Evolutionary conservation across 2,888 invertebrate genomes (phyloP), one percentile per base, ranked within the genome.

Genomic region (Liposcelis brunnea): DNA sequence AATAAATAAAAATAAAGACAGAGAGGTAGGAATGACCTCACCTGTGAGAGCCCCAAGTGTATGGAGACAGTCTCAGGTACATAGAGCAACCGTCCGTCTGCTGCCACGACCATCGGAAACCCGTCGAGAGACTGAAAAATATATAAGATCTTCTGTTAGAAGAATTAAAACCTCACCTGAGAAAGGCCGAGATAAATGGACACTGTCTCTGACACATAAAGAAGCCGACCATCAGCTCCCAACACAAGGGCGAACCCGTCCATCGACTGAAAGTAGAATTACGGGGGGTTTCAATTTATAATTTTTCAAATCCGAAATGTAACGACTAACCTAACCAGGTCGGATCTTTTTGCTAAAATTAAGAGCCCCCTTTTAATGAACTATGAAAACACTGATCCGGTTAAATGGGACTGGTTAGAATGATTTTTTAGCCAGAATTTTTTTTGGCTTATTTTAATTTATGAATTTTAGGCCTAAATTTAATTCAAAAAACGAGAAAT

Each of bases 41-140:
- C 93, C 82, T 97, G 97, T 67, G 95, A 97, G 66, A 98, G 80
- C 59, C 98, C 98, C 67, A 98, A 78, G 74, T 97, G 97, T 67
- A 97, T 94, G 63, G 97, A 98, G 59, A 98, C 97, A 58, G 97
- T 97, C 75, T 98, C 98, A 56, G 95, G 97, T 72, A 98, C 94
- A 75, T 98, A 98, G 64, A 98, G 77, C 71, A 98, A 94, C 64
- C 94, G 77, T 52, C 94, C 95, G 67, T 94, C 94, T 53, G 89
- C 84, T 45, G 91, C 90, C 54, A 98, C 77, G 32, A 93, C 87
- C 63, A 98, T 76, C 55, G 94, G 91, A 67, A 98, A 98, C 43
- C 97, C 97, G 66, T 98, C 98, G 63, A 97, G 69, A 51, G 94
- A 89, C 93, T 90, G 74, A 54, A 71, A 70, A 63, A 63, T 66